Evolutionary conservation across 2,113 vertebrate genomes (phyloP).

Genomic region (Notiomystis cincta): DNA sequence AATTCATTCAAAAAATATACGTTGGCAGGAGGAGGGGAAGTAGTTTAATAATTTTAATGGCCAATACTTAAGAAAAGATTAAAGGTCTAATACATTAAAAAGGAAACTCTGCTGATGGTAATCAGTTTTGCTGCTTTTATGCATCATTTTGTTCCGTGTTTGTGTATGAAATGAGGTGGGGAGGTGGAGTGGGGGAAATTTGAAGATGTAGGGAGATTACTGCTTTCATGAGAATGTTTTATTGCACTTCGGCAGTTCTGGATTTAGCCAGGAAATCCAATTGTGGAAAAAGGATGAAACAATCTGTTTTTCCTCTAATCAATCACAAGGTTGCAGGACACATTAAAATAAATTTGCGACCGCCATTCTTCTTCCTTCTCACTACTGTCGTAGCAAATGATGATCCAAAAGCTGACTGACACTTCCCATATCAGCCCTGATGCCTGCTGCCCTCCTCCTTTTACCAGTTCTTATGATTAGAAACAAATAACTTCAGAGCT

Average conservation of each 20-base stretch:
- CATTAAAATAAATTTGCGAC: constrained; percentile 52
- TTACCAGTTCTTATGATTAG: neutral
- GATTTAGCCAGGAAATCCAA: constrained; percentile 62
- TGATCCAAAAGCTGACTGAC: constrained; percentile 39
- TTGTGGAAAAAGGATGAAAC: constrained; percentile 62
- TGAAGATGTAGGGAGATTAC: constrained; percentile 53
- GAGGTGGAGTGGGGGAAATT: neutral
- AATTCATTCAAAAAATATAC: constrained; percentile 39
- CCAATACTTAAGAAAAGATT: constrained; percentile 59
- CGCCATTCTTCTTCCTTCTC: neutral
- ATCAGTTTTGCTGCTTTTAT: constrained; percentile 60
- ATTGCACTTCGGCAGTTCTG: constrained; percentile 47
- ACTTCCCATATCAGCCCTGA: neutral
- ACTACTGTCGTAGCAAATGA: constrained; percentile 31
- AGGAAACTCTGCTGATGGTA: constrained; percentile 58
- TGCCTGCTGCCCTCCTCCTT: neutral
- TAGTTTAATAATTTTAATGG: constrained; percentile 66
- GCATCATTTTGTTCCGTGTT: constrained; percentile 15
- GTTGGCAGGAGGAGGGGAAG: constrained; percentile 28
- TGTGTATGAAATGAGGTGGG: constrained; percentile 21
- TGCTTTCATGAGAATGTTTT: constrained; percentile 43
- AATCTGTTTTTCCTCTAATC: constrained; percentile 58
- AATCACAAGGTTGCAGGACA: constrained; percentile 35
- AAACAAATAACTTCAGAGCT: neutral
- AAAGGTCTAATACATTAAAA: constrained; percentile 60